Conservation (phyloP, 2,113 vertebrate genomes). For the Corydoras maculifer region DNA sequence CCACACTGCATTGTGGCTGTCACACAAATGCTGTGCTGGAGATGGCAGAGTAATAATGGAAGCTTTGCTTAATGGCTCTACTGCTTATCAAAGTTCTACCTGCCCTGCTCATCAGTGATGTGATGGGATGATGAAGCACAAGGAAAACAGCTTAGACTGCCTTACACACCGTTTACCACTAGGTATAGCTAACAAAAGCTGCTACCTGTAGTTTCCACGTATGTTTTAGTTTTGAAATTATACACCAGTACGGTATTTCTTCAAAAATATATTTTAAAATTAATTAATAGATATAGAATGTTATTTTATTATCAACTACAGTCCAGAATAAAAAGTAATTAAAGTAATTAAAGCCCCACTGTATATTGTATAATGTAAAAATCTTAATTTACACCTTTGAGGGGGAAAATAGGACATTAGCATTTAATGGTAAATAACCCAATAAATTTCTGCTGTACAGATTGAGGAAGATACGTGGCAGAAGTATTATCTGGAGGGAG, state of each 20-base stretch:
- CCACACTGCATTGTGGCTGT: constrained; percentile 26
- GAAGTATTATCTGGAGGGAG: constrained; percentile 98
- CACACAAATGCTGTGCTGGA: constrained; percentile 25
- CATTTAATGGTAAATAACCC: no score
- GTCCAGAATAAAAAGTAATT: no score
- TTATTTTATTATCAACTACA: no score
- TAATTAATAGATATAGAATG: no score
- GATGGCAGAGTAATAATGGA: constrained; percentile 35
- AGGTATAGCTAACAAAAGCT: not conserved
- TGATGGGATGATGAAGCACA: constrained; percentile 29
- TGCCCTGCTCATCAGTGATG: constrained; percentile 13
- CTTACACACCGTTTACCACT: not conserved
- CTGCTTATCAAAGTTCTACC: constrained; percentile 35
- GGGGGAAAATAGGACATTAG: no score
- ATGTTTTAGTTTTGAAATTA: not conserved
- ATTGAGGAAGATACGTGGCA: constrained; percentile 99
- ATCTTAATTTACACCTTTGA: no score
- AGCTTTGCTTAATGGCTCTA: constrained; percentile 33
- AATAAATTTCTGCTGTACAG: constrained; percentile 56
- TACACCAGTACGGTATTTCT: no score
- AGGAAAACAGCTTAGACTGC: not conserved
- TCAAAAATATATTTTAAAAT: no score
- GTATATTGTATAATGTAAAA: no score
- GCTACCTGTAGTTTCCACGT: not conserved
- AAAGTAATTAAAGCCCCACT: no score